phyloP scores from a whole-genome alignment of 2,797 vertebrate genomes.

The Poeciliopsis paucimaculata region DNA sequence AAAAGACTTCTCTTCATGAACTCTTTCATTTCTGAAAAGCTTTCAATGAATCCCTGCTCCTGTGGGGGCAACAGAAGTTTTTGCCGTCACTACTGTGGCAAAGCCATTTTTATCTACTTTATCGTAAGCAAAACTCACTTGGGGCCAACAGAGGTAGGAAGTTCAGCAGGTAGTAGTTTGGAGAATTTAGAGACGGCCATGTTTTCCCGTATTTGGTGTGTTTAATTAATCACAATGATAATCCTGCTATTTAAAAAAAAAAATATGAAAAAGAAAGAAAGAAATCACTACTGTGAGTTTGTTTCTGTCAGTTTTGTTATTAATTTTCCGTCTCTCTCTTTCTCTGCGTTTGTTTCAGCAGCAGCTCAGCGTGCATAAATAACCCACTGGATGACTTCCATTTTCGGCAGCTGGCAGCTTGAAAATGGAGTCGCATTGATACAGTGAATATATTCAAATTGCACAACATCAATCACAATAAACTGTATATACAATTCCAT shows the following conservation, averaged over 20 bases:
- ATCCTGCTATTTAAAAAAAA: conserved; percentile 7
- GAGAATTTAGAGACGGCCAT: conserved; percentile 31
- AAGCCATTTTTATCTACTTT: conserved; percentile 44
- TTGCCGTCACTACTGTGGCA: conserved; percentile 45
- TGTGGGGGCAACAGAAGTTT: conserved; percentile 45
- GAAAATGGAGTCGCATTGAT: conserved; percentile 26
- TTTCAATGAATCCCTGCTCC: conserved; percentile 38
- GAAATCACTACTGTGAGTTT: conserved; percentile 26
- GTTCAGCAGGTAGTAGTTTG: conserved; percentile 52
- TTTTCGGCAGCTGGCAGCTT: conserved; percentile 54
- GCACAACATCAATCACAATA: conserved; percentile 56
- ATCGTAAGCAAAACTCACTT: conserved; percentile 47
- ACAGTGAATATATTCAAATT: conserved; percentile 57
- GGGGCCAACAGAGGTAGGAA: conserved; percentile 57
- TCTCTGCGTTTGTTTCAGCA: conserved; percentile 33
- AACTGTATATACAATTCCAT: conserved; percentile 32
- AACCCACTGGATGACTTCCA: conserved; percentile 67
- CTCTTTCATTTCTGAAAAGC: conserved; percentile 27
- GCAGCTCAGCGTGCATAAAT: conserved; percentile 64
- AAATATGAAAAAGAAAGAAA: background rate
- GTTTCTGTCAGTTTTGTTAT: conserved; percentile 42
- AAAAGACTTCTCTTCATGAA: conserved; percentile 47
- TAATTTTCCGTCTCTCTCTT: conserved; percentile 43
- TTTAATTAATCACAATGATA: conserved; percentile 37
- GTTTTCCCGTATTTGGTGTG: conserved; percentile 32